Evolutionary conservation across 2,797 vertebrate species (phyloP).

Genomic region (Lithobates pipiens): DNA sequence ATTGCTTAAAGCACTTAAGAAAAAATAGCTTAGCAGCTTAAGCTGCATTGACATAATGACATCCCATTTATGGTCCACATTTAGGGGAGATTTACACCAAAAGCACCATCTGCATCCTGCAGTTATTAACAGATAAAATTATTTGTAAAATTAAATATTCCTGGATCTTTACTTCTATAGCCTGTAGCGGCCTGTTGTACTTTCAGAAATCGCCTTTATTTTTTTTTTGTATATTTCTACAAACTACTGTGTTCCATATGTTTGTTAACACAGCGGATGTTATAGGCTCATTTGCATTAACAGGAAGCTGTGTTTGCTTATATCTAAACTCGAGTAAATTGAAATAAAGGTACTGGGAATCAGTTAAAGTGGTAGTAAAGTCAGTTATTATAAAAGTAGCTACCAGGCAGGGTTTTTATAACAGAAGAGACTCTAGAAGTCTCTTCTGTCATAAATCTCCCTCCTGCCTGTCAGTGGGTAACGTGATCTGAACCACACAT

Average conservation of each 20-base stretch:
- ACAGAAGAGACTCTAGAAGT: no score
- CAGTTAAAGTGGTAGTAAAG: neutral
- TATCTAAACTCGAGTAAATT: neutral
- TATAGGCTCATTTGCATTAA: conserved; percentile 12
- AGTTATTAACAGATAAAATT: neutral
- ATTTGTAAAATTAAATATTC: neutral
- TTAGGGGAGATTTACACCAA: neutral
- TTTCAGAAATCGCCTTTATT: neutral
- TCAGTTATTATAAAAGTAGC: no score
- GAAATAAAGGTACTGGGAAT: neutral
- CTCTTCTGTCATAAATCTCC: no score
- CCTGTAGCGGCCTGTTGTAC: no score
- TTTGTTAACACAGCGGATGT: conserved; percentile 31
- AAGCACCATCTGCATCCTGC: conserved; percentile 17
- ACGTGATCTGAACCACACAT: no score
- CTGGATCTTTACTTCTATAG: neutral
- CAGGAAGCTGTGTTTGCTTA: conserved; percentile 28
- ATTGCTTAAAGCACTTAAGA: conserved; percentile 21
- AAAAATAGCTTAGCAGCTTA: neutral
- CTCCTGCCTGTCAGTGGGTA: no score
- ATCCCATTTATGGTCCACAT: neutral
- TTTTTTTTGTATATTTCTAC: neutral
- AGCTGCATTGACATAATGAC: neutral
- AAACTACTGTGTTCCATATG: neutral
- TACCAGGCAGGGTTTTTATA: no score